Percentiles rank a stretch among this genome's conserved stretches.
Conservation (phyloP, 2,113 vertebrate species). For the Phaethornis superciliosus region DNA sequence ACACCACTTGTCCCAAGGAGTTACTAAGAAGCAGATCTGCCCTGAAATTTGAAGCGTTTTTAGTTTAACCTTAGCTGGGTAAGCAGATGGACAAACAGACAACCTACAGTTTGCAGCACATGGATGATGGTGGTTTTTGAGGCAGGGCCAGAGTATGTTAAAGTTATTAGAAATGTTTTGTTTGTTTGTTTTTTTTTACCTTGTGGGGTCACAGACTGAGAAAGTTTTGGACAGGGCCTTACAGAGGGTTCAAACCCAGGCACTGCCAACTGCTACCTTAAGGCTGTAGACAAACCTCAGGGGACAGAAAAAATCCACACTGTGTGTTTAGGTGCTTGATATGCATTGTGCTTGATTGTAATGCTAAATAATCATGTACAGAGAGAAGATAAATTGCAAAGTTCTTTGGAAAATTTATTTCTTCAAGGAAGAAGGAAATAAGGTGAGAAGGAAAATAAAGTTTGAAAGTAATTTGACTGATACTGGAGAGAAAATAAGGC, state of each 20-base stretch:
- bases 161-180: background rate
- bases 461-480: background rate
- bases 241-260: background rate
- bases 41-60: background rate
- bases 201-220: rapidly evolving
- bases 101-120: background rate
- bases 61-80: background rate
- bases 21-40: rapidly evolving
- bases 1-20: background rate
- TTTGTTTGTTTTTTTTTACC: rapidly evolving
- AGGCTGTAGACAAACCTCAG: background rate
- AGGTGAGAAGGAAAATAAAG: background rate
- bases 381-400: background rate
- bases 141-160: background rate
- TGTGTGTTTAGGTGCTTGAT: background rate
- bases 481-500: background rate
- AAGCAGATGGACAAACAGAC: background rate
- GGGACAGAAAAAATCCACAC: background rate
- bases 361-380: rapidly evolving
- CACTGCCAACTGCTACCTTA: background rate
- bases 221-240: background rate
- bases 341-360: background rate
- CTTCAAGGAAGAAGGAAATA: background rate
- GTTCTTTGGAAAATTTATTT: background rate
- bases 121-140: background rate